These are phyloP conservation scores for Enteromius treurensis DNA, from an alignment of 2,797 vertebrate species.

Conservation along the genomic window DNA sequence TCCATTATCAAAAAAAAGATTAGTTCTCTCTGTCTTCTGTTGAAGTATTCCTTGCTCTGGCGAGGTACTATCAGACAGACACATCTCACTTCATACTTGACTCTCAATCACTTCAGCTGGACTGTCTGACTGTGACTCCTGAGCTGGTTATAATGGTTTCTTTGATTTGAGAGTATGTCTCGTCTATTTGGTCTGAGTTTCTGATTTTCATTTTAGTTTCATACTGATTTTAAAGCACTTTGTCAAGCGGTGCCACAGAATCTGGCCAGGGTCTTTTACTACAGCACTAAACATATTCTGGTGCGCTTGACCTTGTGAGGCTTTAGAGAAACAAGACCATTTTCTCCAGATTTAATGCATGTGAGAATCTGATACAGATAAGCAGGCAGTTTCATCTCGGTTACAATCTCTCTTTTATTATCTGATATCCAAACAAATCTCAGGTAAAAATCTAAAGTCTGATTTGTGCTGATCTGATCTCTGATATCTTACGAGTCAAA, in stretches of 20 bases:
- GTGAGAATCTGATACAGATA: neutral
- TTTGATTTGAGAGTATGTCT: neutral
- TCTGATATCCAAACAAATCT: neutral
- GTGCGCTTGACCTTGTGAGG: neutral
- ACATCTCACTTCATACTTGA: constrained; percentile 31
- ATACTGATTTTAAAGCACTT: neutral
- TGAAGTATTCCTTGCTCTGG: constrained; percentile 22
- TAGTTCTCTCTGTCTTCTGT: constrained; percentile 51
- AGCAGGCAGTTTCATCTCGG: neutral
- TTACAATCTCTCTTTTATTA: neutral
- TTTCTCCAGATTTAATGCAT: neutral
- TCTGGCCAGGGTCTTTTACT: neutral
- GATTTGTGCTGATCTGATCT: neutral
- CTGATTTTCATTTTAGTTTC: neutral
- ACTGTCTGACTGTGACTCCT: constrained; percentile 7
- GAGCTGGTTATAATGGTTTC: neutral
- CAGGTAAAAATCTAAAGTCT: neutral
- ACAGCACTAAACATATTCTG: neutral
- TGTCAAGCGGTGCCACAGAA: neutral
- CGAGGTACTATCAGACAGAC: constrained; percentile 22
- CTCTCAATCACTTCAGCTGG: neutral
- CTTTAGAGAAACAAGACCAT: neutral
- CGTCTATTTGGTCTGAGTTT: neutral
- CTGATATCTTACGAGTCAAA: neutral
- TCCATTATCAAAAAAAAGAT: constrained; percentile 63